Conservation (phyloP, 2,113 vertebrate genomes). For the Hippocampus guttulatus region DNA sequence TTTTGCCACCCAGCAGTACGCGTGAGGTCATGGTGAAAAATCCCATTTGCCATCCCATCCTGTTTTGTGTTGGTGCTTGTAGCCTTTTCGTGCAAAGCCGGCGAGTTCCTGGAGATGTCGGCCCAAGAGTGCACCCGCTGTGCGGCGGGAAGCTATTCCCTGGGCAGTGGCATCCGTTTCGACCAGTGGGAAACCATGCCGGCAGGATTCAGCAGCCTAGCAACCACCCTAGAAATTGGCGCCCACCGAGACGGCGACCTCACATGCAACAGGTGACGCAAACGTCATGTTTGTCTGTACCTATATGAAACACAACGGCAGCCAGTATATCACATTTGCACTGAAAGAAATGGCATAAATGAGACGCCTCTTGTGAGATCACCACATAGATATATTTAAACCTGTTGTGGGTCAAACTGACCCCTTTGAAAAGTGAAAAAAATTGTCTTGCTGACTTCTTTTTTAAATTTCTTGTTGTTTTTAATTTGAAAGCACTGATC, state of each 20-base stretch:
- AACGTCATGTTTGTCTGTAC: not conserved
- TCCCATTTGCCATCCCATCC: not conserved
- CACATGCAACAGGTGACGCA: conserved; percentile 81
- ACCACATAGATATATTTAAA: no score
- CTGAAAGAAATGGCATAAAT: not conserved
- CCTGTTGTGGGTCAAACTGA: no score
- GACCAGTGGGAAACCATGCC: conserved; percentile 94
- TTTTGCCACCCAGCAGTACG: not conserved
- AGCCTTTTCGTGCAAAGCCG: conserved; percentile 93
- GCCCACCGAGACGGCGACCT: conserved; percentile 65
- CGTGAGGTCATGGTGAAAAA: not conserved
- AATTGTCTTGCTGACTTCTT: no score
- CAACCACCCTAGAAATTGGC: conserved; percentile 81
- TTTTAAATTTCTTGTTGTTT: no score
- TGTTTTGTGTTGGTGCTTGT: not conserved
- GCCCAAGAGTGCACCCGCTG: conserved; percentile 91
- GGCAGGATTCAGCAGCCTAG: conserved; percentile 86
- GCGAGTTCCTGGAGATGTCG: conserved; percentile 95
- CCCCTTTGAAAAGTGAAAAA: no score
- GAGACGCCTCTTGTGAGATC: no score
- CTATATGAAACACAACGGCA: not conserved
- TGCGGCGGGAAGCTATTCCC: conserved; percentile 87
- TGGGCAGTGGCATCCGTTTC: conserved; percentile 93
- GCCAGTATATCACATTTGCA: not conserved
- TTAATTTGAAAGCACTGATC: no score